Percentiles rank a stretch among this genome's conserved stretches.
Conservation (phyloP, 1,140 invertebrate species). For the Onthophagus taurus region DNA sequence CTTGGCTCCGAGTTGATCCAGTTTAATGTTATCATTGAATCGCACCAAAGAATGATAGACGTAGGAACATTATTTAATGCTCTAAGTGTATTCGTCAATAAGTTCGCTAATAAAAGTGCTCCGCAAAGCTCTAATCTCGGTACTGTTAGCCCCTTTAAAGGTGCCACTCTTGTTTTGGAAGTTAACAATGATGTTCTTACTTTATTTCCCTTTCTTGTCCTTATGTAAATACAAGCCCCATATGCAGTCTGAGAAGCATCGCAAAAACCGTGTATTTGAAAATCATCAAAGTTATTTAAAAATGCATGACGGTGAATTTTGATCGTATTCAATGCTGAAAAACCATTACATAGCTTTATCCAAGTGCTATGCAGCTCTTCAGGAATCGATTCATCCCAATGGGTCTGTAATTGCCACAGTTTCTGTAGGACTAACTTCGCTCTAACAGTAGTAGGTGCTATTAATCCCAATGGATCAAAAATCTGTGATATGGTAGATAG, state of each 20-base stretch:
- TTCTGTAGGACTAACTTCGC: conserved; percentile 37
- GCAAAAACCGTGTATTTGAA: not conserved
- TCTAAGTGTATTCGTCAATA: not conserved
- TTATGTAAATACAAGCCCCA: not conserved
- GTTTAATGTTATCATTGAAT: not conserved
- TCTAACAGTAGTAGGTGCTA: conserved; percentile 30
- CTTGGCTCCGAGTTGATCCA: not conserved
- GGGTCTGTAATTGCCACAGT: conserved; percentile 29
- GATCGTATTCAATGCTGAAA: not conserved
- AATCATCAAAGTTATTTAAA: not conserved
- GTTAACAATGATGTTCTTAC: not conserved
- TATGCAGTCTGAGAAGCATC: not conserved
- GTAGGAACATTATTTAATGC: not conserved
- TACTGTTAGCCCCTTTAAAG: not conserved
- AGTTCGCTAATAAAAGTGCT: no score
- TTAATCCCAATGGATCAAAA: conserved; percentile 37
- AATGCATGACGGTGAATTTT: not conserved
- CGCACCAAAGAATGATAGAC: not conserved
- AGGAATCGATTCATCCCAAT: conserved; percentile 36
- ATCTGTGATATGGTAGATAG: not conserved
- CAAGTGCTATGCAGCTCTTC: no score
- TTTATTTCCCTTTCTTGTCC: not conserved
- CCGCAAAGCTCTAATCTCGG: not conserved
- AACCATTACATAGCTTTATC: not conserved
- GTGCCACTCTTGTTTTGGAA: not conserved